Percentiles rank a stretch among this genome's conserved stretches.
Evolutionary conservation across 2,113 vertebrate species (phyloP).

Genomic region (Neomonachus schauinslandi): DNA sequence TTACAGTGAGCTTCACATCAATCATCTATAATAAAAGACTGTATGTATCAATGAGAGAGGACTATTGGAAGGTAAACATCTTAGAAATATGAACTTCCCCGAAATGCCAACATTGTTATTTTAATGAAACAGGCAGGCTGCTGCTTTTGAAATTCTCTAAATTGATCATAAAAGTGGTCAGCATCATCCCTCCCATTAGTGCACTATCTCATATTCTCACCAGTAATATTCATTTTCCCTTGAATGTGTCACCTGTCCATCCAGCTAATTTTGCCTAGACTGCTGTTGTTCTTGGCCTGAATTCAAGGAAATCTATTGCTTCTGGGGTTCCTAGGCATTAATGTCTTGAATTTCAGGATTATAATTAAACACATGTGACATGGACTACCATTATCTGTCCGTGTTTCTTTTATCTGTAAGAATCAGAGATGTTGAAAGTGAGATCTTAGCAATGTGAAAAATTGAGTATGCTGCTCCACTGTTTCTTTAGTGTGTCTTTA

Average conservation of each 20-base stretch:
- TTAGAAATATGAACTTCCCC: not conserved
- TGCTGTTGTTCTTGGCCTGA: constrained; percentile 46
- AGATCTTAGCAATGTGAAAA: not conserved
- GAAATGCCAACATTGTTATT: constrained; percentile 16
- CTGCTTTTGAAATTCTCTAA: constrained; percentile 6
- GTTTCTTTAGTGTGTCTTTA: not conserved
- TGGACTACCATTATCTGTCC: not conserved
- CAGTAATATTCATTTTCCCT: constrained; percentile 20
- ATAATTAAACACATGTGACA: constrained; percentile 42
- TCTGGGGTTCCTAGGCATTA: constrained; percentile 15
- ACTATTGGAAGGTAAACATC: constrained; percentile 42
- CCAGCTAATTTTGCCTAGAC: constrained; percentile 16
- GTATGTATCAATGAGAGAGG: constrained; percentile 44
- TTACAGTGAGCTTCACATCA: constrained; percentile 73
- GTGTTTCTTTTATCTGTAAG: constrained; percentile 34
- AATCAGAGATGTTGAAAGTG: not conserved
- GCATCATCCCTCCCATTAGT: not conserved
- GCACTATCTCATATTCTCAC: not conserved
- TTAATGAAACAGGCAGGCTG: not conserved
- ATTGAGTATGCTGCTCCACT: not conserved
- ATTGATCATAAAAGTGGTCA: constrained; percentile 17
- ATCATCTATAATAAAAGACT: constrained; percentile 64
- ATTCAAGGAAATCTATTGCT: constrained; percentile 48
- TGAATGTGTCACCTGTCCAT: constrained; percentile 3
- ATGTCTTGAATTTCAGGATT: constrained; percentile 49